Evolutionary conservation across 2,797 vertebrate species (phyloP), one percentile per base, ranked within the genome.

Genomic region (Falco berigora): DNA sequence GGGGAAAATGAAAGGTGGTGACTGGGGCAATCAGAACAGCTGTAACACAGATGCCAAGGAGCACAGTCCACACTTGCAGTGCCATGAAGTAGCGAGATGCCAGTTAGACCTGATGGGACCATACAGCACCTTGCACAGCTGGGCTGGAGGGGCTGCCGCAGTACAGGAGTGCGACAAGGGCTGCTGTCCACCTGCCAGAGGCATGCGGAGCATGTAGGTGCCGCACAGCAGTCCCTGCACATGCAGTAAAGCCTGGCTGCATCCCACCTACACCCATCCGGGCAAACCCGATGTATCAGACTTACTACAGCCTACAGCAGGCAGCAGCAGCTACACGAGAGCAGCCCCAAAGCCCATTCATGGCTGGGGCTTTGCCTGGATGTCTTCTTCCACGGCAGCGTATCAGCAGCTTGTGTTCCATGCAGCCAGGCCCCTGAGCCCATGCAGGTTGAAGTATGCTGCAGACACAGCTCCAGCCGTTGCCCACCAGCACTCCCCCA

Each of bases 361-460:
- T 71, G 36, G 72, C 52, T 9, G 4, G 30, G 55, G 22, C 28
- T 82, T 59, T 64, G 30, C 21, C 10, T 11, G 74, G 32, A 32
- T 38, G 11, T 14, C 21, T 34, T 40, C 30, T 18, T 12, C 1
- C 58, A 9, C 11, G 18, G 46, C 75, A 78, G 77, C 2, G 1
- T 11, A 10, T 7, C 61, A 52, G 73, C 66, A 84, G 56, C 27
- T 50, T 32, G 52, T 34, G 28, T 64, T 67, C 42, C 5, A 10
- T 8, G 24, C 77, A 77, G 52, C 47, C 62, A 18, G 58, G 56
- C 32, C 14, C 8, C 44, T 3, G 4, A 77, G 32, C 32, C 82
- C 30, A 5, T 2, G 19, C 25, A 49, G 69, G 50, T n/a, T 74
- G 0, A 1, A 61, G 46, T 49, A 55, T 2, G 0, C 42, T 46